A percentile compares a stretch with the other conserved stretches of the same genome.
Evolutionary conservation across 2,113 vertebrate genomes (phyloP).

Genomic region (Empidonax traillii): DNA sequence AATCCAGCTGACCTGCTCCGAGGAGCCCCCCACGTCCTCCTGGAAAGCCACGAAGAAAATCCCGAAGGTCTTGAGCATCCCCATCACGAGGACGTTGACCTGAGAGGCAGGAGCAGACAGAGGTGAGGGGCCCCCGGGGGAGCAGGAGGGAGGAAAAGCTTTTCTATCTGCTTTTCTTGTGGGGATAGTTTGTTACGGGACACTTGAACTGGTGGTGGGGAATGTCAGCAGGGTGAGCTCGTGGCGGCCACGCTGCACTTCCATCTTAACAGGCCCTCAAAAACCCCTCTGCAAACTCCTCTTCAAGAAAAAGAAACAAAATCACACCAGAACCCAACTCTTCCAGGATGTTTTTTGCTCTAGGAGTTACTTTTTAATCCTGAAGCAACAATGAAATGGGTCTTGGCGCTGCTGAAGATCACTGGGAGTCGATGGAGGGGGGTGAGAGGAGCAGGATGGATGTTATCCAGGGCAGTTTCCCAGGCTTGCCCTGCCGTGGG

Average conservation of each 20-base stretch:
- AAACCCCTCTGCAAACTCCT: not conserved
- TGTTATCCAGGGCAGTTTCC: fast-evolving
- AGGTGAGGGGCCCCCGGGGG: not conserved
- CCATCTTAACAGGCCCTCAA: not conserved
- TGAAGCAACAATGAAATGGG: not conserved
- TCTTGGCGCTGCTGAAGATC: fast-evolving
- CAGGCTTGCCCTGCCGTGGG: not conserved
- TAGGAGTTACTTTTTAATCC: not conserved
- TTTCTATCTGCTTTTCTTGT: not conserved
- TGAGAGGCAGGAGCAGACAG: conserved; percentile 42
- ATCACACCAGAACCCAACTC: not conserved
- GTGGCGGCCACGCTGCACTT: fast-evolving
- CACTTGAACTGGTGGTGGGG: fast-evolving
- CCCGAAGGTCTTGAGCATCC: conserved; percentile 88
- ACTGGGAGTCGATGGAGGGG: not conserved
- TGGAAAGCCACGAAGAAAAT: conserved; percentile 94
- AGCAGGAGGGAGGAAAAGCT: not conserved
- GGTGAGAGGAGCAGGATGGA: not conserved
- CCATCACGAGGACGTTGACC: conserved; percentile 91
- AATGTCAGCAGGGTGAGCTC: not conserved
- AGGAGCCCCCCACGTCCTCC: conserved; percentile 86
- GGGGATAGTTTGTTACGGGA: not conserved
- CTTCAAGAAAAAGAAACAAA: not conserved
- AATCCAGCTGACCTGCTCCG: conserved; percentile 90
- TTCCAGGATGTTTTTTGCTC: not conserved